phyloP scores from a whole-genome alignment of 2,113 vertebrate genomes.

The Haemorhous mexicanus region DNA sequence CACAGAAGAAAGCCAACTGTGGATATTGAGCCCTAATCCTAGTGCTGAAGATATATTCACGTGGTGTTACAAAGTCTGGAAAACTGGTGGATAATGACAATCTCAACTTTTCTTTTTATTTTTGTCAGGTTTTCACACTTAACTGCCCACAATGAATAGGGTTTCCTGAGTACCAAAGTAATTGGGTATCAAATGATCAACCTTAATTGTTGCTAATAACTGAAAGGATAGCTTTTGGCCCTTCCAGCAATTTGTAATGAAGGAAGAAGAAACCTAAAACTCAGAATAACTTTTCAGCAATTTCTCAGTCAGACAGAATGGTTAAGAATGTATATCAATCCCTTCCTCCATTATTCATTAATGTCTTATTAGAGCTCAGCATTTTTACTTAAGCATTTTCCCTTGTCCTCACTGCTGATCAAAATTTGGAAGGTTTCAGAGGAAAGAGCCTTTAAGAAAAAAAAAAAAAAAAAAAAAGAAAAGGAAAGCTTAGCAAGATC shows the following conservation, averaged over 20 bases:
- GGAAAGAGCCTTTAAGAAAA: neutral
- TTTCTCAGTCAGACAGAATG: neutral
- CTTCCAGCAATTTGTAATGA: slow-evolving; percentile 3
- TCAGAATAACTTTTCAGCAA: neutral
- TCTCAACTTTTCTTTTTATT: neutral
- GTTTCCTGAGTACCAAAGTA: slow-evolving; percentile 23
- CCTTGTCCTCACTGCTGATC: neutral
- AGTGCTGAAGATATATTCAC: neutral
- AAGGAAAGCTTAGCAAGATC: neutral
- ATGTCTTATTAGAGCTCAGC: neutral
- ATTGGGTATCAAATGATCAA: slow-evolving; percentile 36
- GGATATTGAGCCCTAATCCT: neutral
- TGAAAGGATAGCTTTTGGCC: neutral
- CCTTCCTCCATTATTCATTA: neutral
- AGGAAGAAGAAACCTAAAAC: neutral
- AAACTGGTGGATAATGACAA: neutral
- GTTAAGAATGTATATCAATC: neutral
- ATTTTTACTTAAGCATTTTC: neutral
- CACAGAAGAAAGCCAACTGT: neutral
- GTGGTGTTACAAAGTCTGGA: neutral
- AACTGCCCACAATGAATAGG: slow-evolving; percentile 20
- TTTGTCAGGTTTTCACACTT: slow-evolving; percentile 42
- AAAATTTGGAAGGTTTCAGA: neutral
- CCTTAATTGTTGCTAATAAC: slow-evolving; percentile 39
- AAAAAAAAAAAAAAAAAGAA: neutral